Percentiles rank a stretch among this genome's conserved stretches.
Evolutionary conservation across 2,888 invertebrate species (phyloP).

Genomic region (Palloptera scutellata): DNA sequence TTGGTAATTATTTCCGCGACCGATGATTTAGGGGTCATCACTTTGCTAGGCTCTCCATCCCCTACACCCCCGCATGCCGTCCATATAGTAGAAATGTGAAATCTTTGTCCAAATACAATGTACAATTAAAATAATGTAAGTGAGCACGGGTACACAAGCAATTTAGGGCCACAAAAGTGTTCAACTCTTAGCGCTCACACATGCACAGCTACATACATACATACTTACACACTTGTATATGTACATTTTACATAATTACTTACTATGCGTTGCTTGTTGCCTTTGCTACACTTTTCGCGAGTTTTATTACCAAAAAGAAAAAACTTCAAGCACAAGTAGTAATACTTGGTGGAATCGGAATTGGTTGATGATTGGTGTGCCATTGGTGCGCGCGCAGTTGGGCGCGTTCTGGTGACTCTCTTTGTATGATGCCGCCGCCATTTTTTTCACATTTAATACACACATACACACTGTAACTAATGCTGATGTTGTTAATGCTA

Average conservation of each 20-base stretch:
- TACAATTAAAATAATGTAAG: constrained; percentile 4
- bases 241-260: constrained; percentile 27
- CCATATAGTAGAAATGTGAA: background rate
- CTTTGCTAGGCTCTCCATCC: too few relatives aligned
- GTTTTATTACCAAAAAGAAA: constrained; percentile 2
- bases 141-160: background rate
- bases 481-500: background rate
- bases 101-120: background rate
- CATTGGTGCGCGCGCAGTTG: constrained; percentile 1
- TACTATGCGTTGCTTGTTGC: constrained; percentile 35
- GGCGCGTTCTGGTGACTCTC: constrained; percentile 6
- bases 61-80: background rate
- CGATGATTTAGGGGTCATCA: background rate
- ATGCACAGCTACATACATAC: background rate
- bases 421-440: constrained; percentile 22
- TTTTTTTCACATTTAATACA: background rate
- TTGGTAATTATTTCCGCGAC: constrained; percentile 3
- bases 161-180: background rate
- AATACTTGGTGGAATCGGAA: background rate
- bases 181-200: background rate
- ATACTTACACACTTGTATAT: background rate
- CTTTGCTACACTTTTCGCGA: constrained; percentile 14
- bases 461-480: background rate
- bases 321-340: background rate
- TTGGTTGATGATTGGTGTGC: too few relatives aligned